A percentile compares a stretch with the other conserved stretches of the same genome.
These are phyloP conservation scores for Mythimna albipuncta DNA, from an alignment of 2,888 invertebrate species.

Conservation along the genomic window DNA sequence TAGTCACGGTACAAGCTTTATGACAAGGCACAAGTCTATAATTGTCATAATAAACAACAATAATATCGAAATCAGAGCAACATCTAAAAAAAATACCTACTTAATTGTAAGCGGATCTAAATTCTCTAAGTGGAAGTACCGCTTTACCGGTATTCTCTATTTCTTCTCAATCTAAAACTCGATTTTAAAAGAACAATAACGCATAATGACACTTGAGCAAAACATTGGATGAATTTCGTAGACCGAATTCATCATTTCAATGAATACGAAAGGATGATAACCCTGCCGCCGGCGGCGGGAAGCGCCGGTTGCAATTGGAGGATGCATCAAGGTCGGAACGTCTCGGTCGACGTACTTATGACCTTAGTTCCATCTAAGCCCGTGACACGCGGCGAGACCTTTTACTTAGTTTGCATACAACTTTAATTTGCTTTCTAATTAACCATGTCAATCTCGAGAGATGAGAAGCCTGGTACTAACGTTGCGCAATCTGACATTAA, in stretches of 20 bases:
- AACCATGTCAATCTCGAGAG: constrained; percentile 76
- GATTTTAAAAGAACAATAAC: constrained; percentile 22
- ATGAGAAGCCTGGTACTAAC: constrained; percentile 70
- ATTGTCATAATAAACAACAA: neutral
- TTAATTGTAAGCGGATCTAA: neutral
- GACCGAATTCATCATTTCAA: constrained; percentile 67
- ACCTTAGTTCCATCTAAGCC: constrained; percentile 73
- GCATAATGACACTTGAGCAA: constrained; percentile 12
- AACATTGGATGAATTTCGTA: constrained; percentile 47
- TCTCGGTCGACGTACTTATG: constrained; percentile 82
- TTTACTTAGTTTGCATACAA: constrained; percentile 60
- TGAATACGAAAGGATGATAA: constrained; percentile 78
- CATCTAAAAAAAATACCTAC: neutral
- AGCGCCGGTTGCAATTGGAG: constrained; percentile 76
- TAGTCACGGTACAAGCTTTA: constrained; percentile 20
- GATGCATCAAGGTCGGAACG: constrained; percentile 86
- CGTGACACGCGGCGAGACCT: constrained; percentile 59
- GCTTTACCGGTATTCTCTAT: constrained; percentile 11
- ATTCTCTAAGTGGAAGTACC: constrained; percentile 10
- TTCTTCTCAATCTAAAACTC: neutral
- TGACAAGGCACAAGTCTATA: constrained; percentile 10
- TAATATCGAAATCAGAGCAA: constrained; percentile 3
- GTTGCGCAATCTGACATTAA: constrained; percentile 86
- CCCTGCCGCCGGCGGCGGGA: constrained; percentile 78
- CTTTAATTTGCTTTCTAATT: constrained; percentile 74